Conservation (phyloP, 1,140 invertebrate genomes). For the Acromyrmex charruanus region DNA sequence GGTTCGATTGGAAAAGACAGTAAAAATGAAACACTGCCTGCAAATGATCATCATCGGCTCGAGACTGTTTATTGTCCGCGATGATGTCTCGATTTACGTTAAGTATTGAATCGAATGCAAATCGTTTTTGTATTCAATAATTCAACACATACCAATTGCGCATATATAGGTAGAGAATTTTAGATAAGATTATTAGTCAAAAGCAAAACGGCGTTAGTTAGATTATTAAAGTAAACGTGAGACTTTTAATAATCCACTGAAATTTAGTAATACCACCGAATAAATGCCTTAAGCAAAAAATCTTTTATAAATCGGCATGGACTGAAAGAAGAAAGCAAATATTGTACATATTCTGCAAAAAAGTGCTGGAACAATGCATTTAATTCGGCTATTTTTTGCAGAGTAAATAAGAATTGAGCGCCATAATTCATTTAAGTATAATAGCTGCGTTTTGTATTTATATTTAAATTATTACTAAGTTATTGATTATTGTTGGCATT, state of each 20-base stretch:
- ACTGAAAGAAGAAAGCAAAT: constrained; percentile 24
- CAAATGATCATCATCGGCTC: constrained; percentile 38
- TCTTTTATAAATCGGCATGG: constrained; percentile 56
- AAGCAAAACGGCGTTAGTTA: constrained; percentile 45
- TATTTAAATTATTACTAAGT: constrained; percentile 38
- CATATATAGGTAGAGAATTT: constrained; percentile 34
- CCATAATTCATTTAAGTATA: constrained; percentile 40
- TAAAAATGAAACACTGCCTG: constrained; percentile 68
- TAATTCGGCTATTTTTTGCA: constrained; percentile 45
- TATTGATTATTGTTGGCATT: constrained; percentile 18
- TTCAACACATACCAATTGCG: constrained; percentile 46
- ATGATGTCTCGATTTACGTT: constrained; percentile 28
- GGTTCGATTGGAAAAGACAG: constrained; percentile 31
- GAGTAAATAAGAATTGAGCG: constrained; percentile 53
- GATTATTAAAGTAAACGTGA: constrained; percentile 31
- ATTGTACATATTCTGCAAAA: constrained; percentile 46
- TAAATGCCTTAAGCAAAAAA: constrained; percentile 67
- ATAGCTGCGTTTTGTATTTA: constrained; percentile 41
- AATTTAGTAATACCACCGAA: constrained; percentile 58
- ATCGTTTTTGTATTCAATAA: constrained; percentile 65
- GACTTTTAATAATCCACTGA: constrained; percentile 58
- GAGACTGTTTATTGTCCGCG: constrained; percentile 26
- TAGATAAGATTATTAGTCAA: constrained; percentile 57
- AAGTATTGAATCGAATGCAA: constrained; percentile 63
- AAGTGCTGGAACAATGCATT: neutral